phyloP scores from a whole-genome alignment of 2,113 vertebrate species.

The Podarcis cretensis region DNA sequence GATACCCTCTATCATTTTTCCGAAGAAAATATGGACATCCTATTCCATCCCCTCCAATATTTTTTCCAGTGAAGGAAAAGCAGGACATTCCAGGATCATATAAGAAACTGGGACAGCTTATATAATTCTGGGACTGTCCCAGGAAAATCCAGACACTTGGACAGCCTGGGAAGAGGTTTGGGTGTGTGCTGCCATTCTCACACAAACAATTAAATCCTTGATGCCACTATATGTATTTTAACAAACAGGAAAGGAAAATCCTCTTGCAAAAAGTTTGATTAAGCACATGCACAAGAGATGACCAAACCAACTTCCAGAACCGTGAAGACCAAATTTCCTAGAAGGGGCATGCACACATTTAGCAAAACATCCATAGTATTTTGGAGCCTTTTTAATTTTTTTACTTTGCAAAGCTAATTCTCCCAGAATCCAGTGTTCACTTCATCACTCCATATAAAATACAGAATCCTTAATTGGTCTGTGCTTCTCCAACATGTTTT shows the following conservation, averaged over 20 bases:
- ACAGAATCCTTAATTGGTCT: constrained; percentile 98
- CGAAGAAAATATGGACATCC: too few species aligned
- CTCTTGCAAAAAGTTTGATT: not conserved
- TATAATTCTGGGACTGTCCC: too few species aligned
- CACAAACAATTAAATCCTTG: not conserved
- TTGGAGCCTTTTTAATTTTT: constrained; percentile 60
- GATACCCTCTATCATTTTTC: too few species aligned
- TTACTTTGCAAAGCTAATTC: constrained; percentile 64
- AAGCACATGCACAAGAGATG: rapidly evolving
- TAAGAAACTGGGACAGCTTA: too few species aligned
- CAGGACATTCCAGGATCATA: too few species aligned
- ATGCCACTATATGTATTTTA: not conserved
- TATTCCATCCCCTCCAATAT: too few species aligned
- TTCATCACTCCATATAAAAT: constrained; percentile 90
- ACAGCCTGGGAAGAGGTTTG: not conserved
- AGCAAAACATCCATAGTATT: not conserved
- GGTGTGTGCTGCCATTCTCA: not conserved
- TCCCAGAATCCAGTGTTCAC: constrained; percentile 77
- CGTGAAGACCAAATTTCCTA: not conserved
- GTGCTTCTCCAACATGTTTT: constrained; percentile 98
- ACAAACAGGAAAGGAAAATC: not conserved
- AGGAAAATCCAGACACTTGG: too few species aligned
- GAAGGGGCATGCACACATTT: not conserved
- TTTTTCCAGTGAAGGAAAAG: too few species aligned
- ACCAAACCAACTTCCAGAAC: rapidly evolving